phyloP scores from a whole-genome alignment of 2,797 vertebrate genomes.

The Mycteria americana region DNA sequence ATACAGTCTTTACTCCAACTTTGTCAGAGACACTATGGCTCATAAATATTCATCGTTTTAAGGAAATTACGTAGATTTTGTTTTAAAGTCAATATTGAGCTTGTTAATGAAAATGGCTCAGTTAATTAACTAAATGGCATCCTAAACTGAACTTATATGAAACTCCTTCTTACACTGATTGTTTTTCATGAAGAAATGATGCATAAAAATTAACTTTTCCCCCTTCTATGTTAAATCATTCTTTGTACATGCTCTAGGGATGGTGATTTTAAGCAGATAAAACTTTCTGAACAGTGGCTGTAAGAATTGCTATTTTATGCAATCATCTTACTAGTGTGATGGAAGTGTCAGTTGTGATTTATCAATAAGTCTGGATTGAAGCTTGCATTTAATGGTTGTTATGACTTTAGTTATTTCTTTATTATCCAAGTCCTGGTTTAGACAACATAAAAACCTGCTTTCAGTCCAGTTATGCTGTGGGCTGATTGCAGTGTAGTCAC shows the following conservation, averaged over 20 bases:
- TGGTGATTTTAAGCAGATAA: background rate
- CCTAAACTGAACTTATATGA: slow-evolving; percentile 57
- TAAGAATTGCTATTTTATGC: background rate
- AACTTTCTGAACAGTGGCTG: background rate
- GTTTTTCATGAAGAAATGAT: slow-evolving; percentile 73
- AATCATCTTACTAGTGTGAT: background rate
- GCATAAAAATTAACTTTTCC: slow-evolving; percentile 62
- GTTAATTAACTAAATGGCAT: slow-evolving; percentile 76
- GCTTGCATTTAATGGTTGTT: background rate
- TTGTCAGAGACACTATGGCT: slow-evolving; percentile 20
- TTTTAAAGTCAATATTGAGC: slow-evolving; percentile 76
- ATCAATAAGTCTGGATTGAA: background rate
- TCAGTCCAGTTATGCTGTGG: background rate
- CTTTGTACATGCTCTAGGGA: background rate
- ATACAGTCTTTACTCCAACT: slow-evolving; percentile 31
- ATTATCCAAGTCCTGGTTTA: background rate
- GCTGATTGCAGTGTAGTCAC: background rate
- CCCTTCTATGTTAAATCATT: background rate
- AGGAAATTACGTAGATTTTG: slow-evolving; percentile 62
- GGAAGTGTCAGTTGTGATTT: background rate
- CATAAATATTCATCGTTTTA: slow-evolving; percentile 66
- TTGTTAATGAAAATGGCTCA: slow-evolving; percentile 72
- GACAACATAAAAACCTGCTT: background rate
- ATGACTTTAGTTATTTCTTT: background rate
- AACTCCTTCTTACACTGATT: slow-evolving; percentile 62